Conservation (phyloP, 2,113 vertebrate genomes). For the Forbesichthys agassizii region DNA sequence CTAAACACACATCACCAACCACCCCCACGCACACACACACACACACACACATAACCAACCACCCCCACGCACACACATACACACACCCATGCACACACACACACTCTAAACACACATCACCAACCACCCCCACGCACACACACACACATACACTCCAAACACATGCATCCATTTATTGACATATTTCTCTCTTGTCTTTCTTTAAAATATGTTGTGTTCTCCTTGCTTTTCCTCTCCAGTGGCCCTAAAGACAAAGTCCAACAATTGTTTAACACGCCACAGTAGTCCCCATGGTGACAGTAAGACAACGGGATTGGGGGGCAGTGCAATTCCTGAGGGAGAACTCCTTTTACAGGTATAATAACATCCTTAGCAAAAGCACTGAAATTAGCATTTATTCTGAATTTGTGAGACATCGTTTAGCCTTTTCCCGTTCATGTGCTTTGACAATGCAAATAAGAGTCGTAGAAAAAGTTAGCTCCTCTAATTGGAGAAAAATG, state of each 20-base stretch:
- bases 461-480: background rate
- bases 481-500: background rate
- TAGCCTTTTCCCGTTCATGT: too few relatives aligned
- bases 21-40: slow-evolving; percentile 16
- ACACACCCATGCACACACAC: background rate
- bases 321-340: slow-evolving; percentile 44
- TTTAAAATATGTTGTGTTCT: slow-evolving; percentile 5
- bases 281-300: background rate
- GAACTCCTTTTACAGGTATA: slow-evolving; percentile 65
- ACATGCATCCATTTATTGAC: background rate
- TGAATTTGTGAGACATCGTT: too few relatives aligned
- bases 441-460: background rate
- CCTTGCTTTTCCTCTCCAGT: slow-evolving; percentile 44
- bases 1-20: slow-evolving; percentile 21
- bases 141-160: slow-evolving; percentile 20
- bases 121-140: slow-evolving; percentile 3
- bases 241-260: slow-evolving; percentile 40
- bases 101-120: slow-evolving; percentile 22
- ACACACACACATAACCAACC: background rate
- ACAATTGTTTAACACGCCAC: slow-evolving; percentile 9
- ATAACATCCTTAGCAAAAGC: background rate
- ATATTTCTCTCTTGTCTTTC: background rate
- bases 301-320: background rate
- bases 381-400: background rate
- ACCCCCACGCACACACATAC: background rate